These are phyloP conservation scores for Botia kubotai DNA, from an alignment of 2,797 vertebrate genomes.

Conservation along the genomic window DNA sequence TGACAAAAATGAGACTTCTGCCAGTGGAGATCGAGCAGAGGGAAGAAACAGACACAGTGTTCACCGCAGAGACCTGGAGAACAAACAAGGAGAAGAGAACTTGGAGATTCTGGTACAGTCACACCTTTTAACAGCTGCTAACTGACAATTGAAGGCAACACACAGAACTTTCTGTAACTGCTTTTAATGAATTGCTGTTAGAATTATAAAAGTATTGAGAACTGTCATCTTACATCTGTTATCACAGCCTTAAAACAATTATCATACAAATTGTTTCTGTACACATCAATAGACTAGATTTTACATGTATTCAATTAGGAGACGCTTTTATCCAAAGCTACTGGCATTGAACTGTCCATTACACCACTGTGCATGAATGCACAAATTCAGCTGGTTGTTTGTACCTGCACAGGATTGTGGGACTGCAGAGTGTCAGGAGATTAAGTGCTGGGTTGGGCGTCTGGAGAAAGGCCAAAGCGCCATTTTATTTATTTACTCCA, in stretches of 20 bases:
- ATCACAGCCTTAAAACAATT: not conserved
- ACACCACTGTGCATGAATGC: slow-evolving; percentile 21
- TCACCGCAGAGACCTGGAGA: slow-evolving; percentile 74
- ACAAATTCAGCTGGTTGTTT: slow-evolving; percentile 38
- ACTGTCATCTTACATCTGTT: not conserved
- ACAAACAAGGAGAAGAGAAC: slow-evolving; percentile 74
- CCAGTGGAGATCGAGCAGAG: slow-evolving; percentile 71
- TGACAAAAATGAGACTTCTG: slow-evolving; percentile 78
- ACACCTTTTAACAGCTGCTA: not conserved
- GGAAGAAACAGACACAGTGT: slow-evolving; percentile 73
- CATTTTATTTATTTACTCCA: slow-evolving; percentile 88
- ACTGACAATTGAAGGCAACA: not conserved
- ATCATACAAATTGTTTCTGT: not conserved
- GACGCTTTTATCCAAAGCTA: no score
- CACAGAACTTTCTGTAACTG: not conserved
- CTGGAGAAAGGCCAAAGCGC: slow-evolving; percentile 90
- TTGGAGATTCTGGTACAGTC: slow-evolving; percentile 84
- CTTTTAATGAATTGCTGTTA: not conserved
- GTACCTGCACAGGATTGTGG: slow-evolving; percentile 82
- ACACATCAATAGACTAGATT: no score
- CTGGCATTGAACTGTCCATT: not conserved
- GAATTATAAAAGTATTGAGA: no score
- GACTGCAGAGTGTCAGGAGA: slow-evolving; percentile 81
- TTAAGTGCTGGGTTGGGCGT: slow-evolving; percentile 90
- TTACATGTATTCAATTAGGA: no score